Evolutionary conservation across 2,797 vertebrate genomes (phyloP).

Genomic region (Coccyzus lansbergi): DNA sequence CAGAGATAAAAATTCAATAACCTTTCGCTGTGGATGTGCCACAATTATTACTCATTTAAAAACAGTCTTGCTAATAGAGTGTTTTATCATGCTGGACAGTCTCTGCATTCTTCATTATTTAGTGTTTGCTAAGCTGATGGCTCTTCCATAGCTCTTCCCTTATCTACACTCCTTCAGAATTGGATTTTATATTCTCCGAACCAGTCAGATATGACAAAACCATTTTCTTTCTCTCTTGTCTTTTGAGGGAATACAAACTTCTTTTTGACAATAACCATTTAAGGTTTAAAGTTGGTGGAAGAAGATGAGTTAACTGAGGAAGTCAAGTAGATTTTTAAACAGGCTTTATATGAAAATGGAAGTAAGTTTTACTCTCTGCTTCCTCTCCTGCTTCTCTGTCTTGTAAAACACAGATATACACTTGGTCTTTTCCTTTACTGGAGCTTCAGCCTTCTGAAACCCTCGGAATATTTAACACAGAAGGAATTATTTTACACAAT

Average conservation of each 20-base stretch:
- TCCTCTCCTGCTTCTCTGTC: not conserved
- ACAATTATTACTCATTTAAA: slow-evolving; percentile 95
- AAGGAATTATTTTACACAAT: not conserved
- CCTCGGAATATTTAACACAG: not conserved
- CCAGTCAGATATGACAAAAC: slow-evolving; percentile 94
- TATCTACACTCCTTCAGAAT: slow-evolving; percentile 91
- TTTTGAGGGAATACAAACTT: slow-evolving; percentile 79
- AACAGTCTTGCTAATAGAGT: slow-evolving; percentile 86
- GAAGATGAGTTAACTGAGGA: slow-evolving; percentile 44
- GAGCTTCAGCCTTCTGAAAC: slow-evolving; percentile 7
- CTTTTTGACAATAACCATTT: slow-evolving; percentile 72
- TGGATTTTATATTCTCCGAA: slow-evolving; percentile 94
- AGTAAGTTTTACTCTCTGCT: not conserved
- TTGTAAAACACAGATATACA: not conserved
- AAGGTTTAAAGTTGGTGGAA: slow-evolving; percentile 73
- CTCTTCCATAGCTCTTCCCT: slow-evolving; percentile 77
- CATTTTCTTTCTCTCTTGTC: slow-evolving; percentile 87
- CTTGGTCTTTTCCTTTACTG: not conserved
- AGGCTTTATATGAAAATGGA: slow-evolving; percentile 16
- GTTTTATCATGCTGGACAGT: slow-evolving; percentile 92
- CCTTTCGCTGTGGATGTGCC: slow-evolving; percentile 82
- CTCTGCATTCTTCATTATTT: slow-evolving; percentile 92
- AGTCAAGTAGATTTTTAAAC: not conserved
- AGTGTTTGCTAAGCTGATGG: slow-evolving; percentile 96
- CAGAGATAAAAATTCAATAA: slow-evolving; percentile 95